These are phyloP conservation scores for Dyspetes luteomarginatus DNA, from an alignment of 2,888 invertebrate species.

Conservation along the genomic window DNA sequence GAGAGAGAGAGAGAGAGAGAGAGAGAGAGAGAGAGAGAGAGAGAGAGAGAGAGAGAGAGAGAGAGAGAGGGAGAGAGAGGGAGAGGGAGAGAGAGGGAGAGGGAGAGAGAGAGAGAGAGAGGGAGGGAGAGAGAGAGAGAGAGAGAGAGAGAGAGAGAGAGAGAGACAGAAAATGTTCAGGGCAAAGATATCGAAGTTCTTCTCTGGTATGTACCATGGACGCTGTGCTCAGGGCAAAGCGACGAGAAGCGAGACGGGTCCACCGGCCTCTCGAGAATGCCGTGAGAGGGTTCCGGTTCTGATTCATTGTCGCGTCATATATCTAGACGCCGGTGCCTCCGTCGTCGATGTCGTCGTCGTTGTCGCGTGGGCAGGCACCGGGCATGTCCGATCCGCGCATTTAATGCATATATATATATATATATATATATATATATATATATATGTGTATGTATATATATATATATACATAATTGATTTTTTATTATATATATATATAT, in stretches of 20 bases:
- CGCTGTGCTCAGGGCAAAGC: slow-evolving; percentile 46
- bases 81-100: not conserved
- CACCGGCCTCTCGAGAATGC: slow-evolving; percentile 76
- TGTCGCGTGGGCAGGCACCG: slow-evolving; percentile 66
- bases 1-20: slow-evolving; percentile 3
- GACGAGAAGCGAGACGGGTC: slow-evolving; percentile 57
- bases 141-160: not conserved
- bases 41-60: too few species aligned
- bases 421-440: too few species aligned
- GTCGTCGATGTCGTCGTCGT: slow-evolving; percentile 58
- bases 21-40: not conserved
- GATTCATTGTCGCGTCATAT: slow-evolving; percentile 79
- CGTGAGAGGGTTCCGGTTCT: slow-evolving; percentile 78
- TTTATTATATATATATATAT: too few species aligned
- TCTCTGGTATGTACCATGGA: slow-evolving; percentile 19
- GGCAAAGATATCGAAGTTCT: slow-evolving; percentile 53
- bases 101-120: not conserved
- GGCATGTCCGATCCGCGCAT: slow-evolving; percentile 55
- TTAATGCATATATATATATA: slow-evolving; percentile 19
- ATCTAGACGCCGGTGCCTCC: slow-evolving; percentile 76
- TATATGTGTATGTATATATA: slow-evolving; percentile 3
- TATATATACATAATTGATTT: too few species aligned
- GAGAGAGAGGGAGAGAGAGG: not conserved
- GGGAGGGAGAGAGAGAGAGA: slow-evolving; percentile 8
- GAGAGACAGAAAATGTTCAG: not conserved